Conservation (phyloP, 2,797 vertebrate species). For the Rhabdomys pumilio region DNA sequence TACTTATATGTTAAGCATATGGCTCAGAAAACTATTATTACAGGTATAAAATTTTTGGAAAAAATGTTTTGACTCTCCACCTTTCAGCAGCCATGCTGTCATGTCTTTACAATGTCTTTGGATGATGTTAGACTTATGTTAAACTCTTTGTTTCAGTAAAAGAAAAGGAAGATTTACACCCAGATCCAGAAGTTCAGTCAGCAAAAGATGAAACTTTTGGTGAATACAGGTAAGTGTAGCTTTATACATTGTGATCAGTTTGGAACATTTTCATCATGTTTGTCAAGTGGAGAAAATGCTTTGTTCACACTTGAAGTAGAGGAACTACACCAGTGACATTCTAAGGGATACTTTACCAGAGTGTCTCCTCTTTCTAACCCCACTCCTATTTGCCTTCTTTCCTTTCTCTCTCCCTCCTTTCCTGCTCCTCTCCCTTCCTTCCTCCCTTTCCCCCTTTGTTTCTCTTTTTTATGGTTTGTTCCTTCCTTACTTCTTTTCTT, state of each 20-base stretch:
- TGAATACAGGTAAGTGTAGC: slow-evolving; percentile 96
- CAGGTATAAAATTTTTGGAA: background rate
- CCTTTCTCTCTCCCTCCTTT: too few relatives aligned
- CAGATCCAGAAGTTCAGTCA: slow-evolving; percentile 97
- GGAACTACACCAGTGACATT: slow-evolving; percentile 80
- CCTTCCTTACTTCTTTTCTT: background rate
- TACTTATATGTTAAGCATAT: background rate
- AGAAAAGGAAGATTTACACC: slow-evolving; percentile 98
- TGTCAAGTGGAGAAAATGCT: slow-evolving; percentile 77
- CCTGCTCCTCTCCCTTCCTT: background rate
- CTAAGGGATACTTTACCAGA: slow-evolving; percentile 59
- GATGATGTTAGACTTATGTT: background rate
- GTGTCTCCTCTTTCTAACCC: background rate
- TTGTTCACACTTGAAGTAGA: slow-evolving; percentile 88
- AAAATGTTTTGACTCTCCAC: background rate
- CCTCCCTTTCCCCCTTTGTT: too few relatives aligned
- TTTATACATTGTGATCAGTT: slow-evolving; percentile 51
- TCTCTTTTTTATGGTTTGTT: accelerated
- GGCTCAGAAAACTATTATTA: background rate
- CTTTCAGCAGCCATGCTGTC: background rate
- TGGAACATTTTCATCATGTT: slow-evolving; percentile 57
- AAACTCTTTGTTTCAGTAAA: slow-evolving; percentile 92
- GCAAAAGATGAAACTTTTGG: slow-evolving; percentile 99
- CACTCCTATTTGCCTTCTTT: background rate
- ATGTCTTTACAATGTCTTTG: background rate